phyloP scores from a whole-genome alignment of 2,113 vertebrate species.

The Mobula hypostoma region DNA sequence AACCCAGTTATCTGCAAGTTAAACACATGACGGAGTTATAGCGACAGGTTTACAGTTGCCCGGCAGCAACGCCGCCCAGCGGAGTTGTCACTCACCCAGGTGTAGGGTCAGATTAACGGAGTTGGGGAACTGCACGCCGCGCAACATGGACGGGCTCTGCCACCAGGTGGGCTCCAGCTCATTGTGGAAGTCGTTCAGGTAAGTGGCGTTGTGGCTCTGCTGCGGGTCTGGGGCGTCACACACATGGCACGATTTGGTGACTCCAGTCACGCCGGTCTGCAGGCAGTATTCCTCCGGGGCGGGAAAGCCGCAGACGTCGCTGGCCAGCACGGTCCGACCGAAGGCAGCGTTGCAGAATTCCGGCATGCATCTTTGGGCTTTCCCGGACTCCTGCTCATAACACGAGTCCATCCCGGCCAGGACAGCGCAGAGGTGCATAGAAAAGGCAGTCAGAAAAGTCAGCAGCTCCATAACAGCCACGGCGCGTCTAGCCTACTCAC shows the following conservation, averaged over 20 bases:
- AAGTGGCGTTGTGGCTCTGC: conserved; percentile 65
- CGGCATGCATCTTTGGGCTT: conserved; percentile 71
- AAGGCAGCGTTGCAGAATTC: conserved; percentile 83
- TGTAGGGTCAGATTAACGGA: conserved; percentile 79
- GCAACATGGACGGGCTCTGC: conserved; percentile 94
- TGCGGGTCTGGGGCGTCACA: conserved; percentile 61
- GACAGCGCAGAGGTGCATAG: background rate
- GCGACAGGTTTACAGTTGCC: background rate
- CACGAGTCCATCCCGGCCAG: conserved; percentile 63
- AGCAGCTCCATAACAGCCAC: conserved; percentile 40
- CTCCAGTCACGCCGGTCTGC: conserved; percentile 64
- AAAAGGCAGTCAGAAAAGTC: conserved; percentile 42
- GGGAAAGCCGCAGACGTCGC: conserved; percentile 71
- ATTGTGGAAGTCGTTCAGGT: conserved; percentile 85
- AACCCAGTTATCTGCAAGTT: too few species aligned
- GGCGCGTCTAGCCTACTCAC: background rate
- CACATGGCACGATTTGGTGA: conserved; percentile 64
- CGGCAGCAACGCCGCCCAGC: too few species aligned
- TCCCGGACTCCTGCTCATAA: conserved; percentile 54
- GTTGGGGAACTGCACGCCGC: conserved; percentile 75
- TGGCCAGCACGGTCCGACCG: conserved; percentile 56
- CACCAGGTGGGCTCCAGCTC: conserved; percentile 88
- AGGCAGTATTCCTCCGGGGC: conserved; percentile 78
- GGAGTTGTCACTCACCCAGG: conserved; percentile 65
- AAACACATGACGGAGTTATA: background rate